Base-by-base conservation (phyloP, 2,113 vertebrate species). In the Daboia siamensis region DNA sequence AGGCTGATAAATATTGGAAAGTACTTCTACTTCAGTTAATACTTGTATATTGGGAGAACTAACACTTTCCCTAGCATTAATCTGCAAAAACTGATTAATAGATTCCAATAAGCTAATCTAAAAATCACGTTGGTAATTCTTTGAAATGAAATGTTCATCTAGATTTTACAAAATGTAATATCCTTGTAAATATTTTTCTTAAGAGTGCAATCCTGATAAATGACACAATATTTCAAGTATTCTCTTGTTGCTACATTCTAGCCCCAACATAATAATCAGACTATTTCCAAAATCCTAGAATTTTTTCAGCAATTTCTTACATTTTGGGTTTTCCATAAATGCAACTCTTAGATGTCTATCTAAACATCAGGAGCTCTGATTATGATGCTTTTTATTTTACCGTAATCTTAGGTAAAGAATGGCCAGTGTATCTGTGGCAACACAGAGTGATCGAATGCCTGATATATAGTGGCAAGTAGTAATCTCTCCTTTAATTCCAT, bases 351-450 rank as follows among this genome's bases (percentile, higher is more conserved):
- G 21, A 46, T 54, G 48, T 89, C 29, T 89, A 17, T 80, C 74
- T 44, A 80, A 89, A 46, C 11, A 23, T 0, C 15, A 64, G 3
- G 46, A n/a, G 1, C 39, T 80, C n/a, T 64, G 48, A 26, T 15
- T 7, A 55, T 24, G 69, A 56, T 88, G 21, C 26, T 52, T 3
- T 29, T 90, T 7, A 13, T 29, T 92, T 61, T 95, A 98, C 98
- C 97, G 97, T 88, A 94, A 89, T 96, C 97, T 97, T 52, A 98
- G 95, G 69, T 96, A 94, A 51, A 98, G 95, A 91, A 98, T 91
- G 33, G 96, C 92, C 26, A 98, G 86, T 10, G 59, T 91, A 91
- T 97, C 97, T 0, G 94, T 94, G 6, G 97, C 96, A 69, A 98
- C 93, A 90, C 97, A 98, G 48, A 98, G 94, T 6, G 91, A 94